phyloP scores from a whole-genome alignment of 1,140 invertebrate species.

The Diplogasteroides magnus region DNA sequence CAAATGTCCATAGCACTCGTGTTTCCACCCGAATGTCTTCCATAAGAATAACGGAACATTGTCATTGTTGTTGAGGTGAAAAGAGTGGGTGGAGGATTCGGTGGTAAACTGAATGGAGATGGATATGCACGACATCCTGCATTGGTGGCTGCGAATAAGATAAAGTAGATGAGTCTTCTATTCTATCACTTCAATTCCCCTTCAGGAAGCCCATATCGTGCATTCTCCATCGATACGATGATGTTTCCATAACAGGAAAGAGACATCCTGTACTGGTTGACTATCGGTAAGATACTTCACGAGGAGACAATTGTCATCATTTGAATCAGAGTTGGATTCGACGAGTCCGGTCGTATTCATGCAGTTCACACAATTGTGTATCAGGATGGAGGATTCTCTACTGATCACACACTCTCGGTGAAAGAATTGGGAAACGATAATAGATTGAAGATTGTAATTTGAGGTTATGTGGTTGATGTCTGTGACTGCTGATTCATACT shows the following conservation, averaged over 20 bases:
- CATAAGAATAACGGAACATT: background rate
- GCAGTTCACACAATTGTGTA: constrained; percentile 22
- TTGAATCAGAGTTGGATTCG: constrained; percentile 19
- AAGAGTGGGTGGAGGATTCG: constrained; percentile 34
- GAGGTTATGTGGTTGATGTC: constrained; percentile 12
- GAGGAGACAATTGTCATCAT: background rate
- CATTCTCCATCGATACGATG: constrained; percentile 25
- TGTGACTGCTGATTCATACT: constrained; percentile 35
- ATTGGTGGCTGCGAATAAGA: constrained; percentile 15
- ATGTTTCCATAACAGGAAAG: constrained; percentile 32
- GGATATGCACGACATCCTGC: background rate
- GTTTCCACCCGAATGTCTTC: background rate
- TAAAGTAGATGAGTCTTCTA: constrained; percentile 12
- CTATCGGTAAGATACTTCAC: constrained; percentile 17
- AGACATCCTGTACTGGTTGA: constrained; percentile 28
- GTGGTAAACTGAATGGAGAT: constrained; percentile 20
- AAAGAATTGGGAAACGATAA: constrained; percentile 1
- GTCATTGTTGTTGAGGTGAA: constrained; percentile 12
- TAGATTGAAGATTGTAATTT: background rate
- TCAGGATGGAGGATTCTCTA: constrained; percentile 25
- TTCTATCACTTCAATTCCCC: background rate
- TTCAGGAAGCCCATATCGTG: constrained; percentile 12
- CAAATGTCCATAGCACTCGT: background rate
- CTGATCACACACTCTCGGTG: constrained; percentile 19
- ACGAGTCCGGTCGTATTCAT: constrained; percentile 21